Evolutionary conservation across 2,113 vertebrate species (phyloP).

Genomic region (Emydura subglobosa): DNA sequence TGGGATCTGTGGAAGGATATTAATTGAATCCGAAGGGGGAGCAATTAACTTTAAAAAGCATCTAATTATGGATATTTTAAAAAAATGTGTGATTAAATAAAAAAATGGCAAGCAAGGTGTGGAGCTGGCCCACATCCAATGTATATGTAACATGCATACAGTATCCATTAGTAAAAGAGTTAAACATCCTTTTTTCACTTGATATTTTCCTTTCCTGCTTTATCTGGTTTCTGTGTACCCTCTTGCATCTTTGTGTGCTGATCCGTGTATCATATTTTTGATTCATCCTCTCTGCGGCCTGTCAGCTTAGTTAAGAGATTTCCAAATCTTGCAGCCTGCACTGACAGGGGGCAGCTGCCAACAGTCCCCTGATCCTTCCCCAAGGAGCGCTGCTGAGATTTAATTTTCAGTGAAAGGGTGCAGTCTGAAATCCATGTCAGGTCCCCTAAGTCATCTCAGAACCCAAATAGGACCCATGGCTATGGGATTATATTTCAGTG

Average conservation of each 20-base stretch:
- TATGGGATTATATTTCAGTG: slow-evolving; percentile 73
- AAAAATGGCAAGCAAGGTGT: neutral
- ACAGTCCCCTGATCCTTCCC: slow-evolving; percentile 83
- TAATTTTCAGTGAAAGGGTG: slow-evolving; percentile 85
- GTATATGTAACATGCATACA: neutral
- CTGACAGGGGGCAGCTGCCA: slow-evolving; percentile 87
- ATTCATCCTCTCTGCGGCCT: slow-evolving; percentile 82
- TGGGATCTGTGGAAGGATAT: slow-evolving; percentile 50
- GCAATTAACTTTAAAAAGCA: slow-evolving; percentile 37
- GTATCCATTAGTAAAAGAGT: slow-evolving; percentile 65
- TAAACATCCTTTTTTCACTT: slow-evolving; percentile 60
- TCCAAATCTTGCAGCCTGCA: slow-evolving; percentile 81
- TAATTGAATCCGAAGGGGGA: slow-evolving; percentile 39
- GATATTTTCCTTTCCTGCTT: slow-evolving; percentile 60
- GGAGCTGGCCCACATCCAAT: neutral
- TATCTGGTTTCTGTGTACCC: slow-evolving; percentile 59
- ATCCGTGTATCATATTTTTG: slow-evolving; percentile 81
- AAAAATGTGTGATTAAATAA: neutral
- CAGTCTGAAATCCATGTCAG: slow-evolving; percentile 82
- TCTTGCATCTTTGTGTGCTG: slow-evolving; percentile 77
- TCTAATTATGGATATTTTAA: slow-evolving; percentile 46
- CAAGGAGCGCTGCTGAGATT: slow-evolving; percentile 81
- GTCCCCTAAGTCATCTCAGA: slow-evolving; percentile 81
- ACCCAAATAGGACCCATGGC: slow-evolving; percentile 73
- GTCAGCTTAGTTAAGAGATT: slow-evolving; percentile 89